Evolutionary conservation across 2,797 vertebrate genomes (phyloP), one percentile per base, ranked within the genome.

Genomic region (Sebastes elongatus): DNA sequence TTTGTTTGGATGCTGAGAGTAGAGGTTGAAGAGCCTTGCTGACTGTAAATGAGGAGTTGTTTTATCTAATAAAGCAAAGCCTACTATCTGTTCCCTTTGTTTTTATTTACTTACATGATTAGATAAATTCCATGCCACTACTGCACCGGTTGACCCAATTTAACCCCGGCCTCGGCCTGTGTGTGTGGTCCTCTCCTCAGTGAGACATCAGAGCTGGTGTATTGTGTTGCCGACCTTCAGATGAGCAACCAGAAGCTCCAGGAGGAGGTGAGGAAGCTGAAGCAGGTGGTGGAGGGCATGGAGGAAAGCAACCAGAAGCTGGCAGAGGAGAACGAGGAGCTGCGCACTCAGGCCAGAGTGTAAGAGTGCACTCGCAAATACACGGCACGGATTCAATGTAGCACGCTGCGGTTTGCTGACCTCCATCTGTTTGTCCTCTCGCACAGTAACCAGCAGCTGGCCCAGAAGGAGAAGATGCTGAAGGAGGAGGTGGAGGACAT

Each of bases 401-500:
- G 18, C 13, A 2, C 2, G 3, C 5, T 1, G 0, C 14, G 42
- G 18, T 75, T 27, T 68, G 25, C 30, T 18, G 10, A 79, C 22
- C 3, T 10, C 8, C 0, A 4, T 32, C 23, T 13, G 49, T 30
- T 28, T 56, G 4, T 74, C 5, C 1, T 69, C 28, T n/a, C 10
- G 0, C 33, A 1, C 90, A 99, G 98, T 53, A 94, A 95, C 73
- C 97, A 97, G 81, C 96, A 97, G 82, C 93, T 96, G 35, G 89
- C 95, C 23, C 91, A 93, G 90, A 97, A 95, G 87, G 96, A 95
- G 86, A 97, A 96, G 86, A 92, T 96, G 61, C 89, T 99, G 80
- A 97, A 98, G 85, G 97, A 98, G 42, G 97, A 99, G 53, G 94
- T 99, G 65, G 98, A 99, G 88, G 98, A 99, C 89, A 94, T 96